Evolutionary conservation across 2,113 vertebrate species (phyloP).

Genomic region (Neogobius melanostomus): DNA sequence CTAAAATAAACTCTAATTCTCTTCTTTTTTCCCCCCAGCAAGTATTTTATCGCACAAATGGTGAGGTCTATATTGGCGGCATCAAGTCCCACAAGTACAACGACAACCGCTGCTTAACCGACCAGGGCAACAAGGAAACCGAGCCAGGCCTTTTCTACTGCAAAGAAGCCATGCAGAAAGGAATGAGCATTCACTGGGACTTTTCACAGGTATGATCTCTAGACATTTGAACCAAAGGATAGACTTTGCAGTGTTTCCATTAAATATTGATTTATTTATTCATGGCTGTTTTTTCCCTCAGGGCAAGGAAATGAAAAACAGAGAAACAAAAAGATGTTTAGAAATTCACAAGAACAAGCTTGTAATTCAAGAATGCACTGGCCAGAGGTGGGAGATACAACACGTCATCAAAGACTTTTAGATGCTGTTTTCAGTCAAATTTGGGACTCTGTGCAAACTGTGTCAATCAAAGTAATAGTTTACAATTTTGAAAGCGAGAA

Average conservation of each 20-base stretch:
- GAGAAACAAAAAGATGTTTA: slow-evolving; percentile 65
- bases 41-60: slow-evolving; percentile 38
- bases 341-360: slow-evolving; percentile 54
- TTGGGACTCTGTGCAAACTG: no score
- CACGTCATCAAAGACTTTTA: slow-evolving; percentile 55
- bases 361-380: slow-evolving; percentile 59
- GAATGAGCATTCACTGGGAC: slow-evolving; percentile 68
- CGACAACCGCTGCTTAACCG: slow-evolving; percentile 62
- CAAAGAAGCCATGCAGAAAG: slow-evolving; percentile 51
- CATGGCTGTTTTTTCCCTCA: slow-evolving; percentile 33
- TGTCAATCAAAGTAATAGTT: no score
- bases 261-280: neutral
- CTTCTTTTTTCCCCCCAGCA: slow-evolving; percentile 22
- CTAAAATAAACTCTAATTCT: neutral
- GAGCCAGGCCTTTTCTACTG: slow-evolving; percentile 61
- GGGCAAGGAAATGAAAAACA: slow-evolving; percentile 70
- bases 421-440: neutral
- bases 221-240: neutral
- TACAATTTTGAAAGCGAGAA: no score
- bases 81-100: slow-evolving; percentile 57
- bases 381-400: slow-evolving; percentile 67
- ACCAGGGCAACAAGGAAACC: slow-evolving; percentile 29
- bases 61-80: slow-evolving; percentile 64
- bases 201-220: slow-evolving; percentile 69
- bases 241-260: neutral